These are phyloP conservation scores for Tanaodytes sp. DNA, from an alignment of 2,888 invertebrate species.

Conservation along the genomic window DNA sequence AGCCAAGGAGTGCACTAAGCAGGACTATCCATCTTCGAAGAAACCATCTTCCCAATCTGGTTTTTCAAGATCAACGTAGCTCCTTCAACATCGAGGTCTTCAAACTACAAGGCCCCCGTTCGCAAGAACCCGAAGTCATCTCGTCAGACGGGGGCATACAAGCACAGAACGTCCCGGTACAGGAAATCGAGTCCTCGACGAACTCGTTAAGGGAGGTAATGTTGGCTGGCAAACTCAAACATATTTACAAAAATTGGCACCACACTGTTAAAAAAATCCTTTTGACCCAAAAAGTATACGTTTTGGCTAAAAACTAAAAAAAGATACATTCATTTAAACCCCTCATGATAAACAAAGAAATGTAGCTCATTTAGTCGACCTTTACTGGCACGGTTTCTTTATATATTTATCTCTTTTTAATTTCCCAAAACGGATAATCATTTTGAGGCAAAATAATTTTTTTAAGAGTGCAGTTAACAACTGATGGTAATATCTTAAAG, in stretches of 20 bases:
- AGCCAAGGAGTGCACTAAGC: not conserved
- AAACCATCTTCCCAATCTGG: not conserved
- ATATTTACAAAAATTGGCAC: constrained; percentile 9
- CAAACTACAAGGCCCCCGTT: constrained; percentile 18
- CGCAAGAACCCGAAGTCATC: not conserved
- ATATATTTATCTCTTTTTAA: no score
- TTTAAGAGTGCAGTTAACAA: no score
- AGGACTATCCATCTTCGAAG: not conserved
- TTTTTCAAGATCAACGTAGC: not conserved
- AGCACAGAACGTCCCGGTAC: not conserved
- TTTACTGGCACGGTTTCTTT: no score
- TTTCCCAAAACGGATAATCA: no score
- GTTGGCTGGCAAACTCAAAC: constrained; percentile 5
- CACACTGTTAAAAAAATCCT: no score
- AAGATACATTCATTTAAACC: no score
- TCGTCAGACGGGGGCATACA: constrained; percentile 17
- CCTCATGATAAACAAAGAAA: no score
- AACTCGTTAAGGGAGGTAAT: constrained; percentile 8
- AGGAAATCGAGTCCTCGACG: not conserved
- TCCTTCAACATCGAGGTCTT: not conserved
- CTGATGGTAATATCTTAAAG: constrained; percentile 4
- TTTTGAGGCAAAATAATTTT: no score
- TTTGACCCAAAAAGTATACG: no score
- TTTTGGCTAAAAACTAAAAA: no score
- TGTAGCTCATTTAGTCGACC: no score